Conservation (phyloP, 2,888 invertebrate genomes). For the Melikaiella ostensackeni region DNA sequence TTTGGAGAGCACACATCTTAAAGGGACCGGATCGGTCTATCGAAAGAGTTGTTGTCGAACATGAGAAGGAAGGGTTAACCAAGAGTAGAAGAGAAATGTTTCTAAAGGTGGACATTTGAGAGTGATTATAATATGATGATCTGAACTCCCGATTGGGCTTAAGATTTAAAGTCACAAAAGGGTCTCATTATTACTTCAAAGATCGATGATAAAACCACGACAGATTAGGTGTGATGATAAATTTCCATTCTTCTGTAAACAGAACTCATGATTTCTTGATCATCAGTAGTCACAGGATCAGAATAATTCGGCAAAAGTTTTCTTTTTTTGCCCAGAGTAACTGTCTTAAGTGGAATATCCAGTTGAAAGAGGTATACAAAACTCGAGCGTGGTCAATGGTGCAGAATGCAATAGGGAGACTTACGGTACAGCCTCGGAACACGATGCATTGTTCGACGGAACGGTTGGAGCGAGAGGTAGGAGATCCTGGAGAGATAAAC, state of each 20-base stretch:
- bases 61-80: too few relatives aligned
- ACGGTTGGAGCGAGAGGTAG: constrained; percentile 59
- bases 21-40: too few relatives aligned
- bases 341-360: not conserved
- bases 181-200: too few relatives aligned
- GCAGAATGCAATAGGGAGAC: constrained; percentile 23
- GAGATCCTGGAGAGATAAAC: constrained; percentile 66
- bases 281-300: not conserved
- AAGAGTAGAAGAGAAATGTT: too few relatives aligned
- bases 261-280: not conserved
- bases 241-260: not conserved
- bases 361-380: constrained; percentile 15
- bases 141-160: too few relatives aligned
- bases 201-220: not conserved
- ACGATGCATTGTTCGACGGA: constrained; percentile 61
- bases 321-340: not conserved
- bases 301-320: not conserved
- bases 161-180: too few relatives aligned
- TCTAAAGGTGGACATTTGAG: too few relatives aligned
- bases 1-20: too few relatives aligned
- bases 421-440: constrained; percentile 24
- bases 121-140: too few relatives aligned
- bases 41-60: too few relatives aligned
- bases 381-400: constrained; percentile 23
- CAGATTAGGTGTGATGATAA: not conserved